phyloP scores from a whole-genome alignment of 2,113 vertebrate species.

The Apaloderma vittatum region DNA sequence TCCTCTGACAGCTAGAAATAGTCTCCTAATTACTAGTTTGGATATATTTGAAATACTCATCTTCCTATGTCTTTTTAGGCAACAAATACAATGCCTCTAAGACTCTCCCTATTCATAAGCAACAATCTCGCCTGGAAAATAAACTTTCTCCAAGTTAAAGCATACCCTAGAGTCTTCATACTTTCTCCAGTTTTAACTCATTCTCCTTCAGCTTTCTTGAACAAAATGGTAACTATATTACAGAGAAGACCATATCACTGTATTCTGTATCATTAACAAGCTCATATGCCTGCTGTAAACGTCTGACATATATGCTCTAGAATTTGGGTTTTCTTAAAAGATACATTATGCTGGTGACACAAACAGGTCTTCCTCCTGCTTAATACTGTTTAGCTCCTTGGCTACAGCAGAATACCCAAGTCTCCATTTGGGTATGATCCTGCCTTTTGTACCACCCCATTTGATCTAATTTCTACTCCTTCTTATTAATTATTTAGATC shows the following conservation, averaged over 20 bases:
- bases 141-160: not conserved
- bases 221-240: not conserved
- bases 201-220: not conserved
- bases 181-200: not conserved
- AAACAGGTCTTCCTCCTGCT: not conserved
- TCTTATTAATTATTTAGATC: not conserved
- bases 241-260: not conserved
- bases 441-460: not conserved
- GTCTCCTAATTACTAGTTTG: not conserved
- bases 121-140: not conserved
- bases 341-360: not conserved
- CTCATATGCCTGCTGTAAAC: not conserved
- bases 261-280: not conserved
- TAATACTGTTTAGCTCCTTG: not conserved
- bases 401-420: not conserved
- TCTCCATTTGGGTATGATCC: not conserved
- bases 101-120: not conserved
- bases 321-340: not conserved
- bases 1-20: not conserved
- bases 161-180: fast-evolving
- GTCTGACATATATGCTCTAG: not conserved
- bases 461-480: not conserved
- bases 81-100: not conserved
- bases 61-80: not conserved
- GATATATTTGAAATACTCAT: not conserved